Evolutionary conservation across 2,113 vertebrate genomes (phyloP), one percentile per base, ranked within the genome.

Genomic region (Cryptomyrus ogoouensis): DNA sequence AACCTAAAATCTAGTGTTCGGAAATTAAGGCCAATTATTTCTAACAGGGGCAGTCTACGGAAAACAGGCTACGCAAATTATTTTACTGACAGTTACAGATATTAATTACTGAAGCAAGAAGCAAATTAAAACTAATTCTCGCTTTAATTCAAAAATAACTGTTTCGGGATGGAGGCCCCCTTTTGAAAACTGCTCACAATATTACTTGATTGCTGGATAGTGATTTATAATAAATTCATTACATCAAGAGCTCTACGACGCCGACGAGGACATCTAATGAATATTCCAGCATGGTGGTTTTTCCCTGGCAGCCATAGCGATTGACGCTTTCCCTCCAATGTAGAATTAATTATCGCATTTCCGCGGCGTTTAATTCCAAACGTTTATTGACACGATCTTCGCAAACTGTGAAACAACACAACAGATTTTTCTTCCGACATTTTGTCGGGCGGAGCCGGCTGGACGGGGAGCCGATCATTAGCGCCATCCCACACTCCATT

Each of bases 361-460:
- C 62, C 47, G 56, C 58, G 66, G 56, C 77, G 89, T 91, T 88
- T 89, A 91, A 93, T 93, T 92, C 91, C 88, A 93, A 93, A 92
- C 91, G 92, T 90, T 93, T 93, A 94, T 92, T 94, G 93, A 93
- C 93, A 93, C 92, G 92, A 93, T 93, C 90, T 92, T 86, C 89
- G 31, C 92, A 93, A 94, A 93, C 93, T 94, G 92, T 94, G 93
- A 94, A 93, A 92, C 91, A 93, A 94, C 93, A 93, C 91, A 91
- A 91, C 91, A 91, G 91, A 93, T 90, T 91, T 92, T 90, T 89
- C 91, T 90, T 91, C 87, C 66, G 90, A 92, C 91, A 89, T 92
- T 92, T 89, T 91, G 92, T 91, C 90, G 90, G 91, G 89, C 89
- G 89, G 90, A 90, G 91, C 74, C 88, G 91, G 90, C 91, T 92